Evolutionary conservation across 2,113 vertebrate species (phyloP).

Genomic region (Syngnathus typhle): DNA sequence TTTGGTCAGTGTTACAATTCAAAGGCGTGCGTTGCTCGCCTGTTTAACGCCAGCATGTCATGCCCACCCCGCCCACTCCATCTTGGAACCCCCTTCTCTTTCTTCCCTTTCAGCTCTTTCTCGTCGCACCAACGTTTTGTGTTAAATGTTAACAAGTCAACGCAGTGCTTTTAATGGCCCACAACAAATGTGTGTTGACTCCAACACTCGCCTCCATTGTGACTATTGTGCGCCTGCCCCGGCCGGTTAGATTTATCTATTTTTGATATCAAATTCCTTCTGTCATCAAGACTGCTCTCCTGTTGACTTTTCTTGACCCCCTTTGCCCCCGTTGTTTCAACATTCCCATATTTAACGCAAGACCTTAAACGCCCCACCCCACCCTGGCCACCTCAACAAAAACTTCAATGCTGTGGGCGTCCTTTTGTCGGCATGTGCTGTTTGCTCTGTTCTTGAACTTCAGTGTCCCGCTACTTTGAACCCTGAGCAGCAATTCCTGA

Average conservation of each 20-base stretch:
- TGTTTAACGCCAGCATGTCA: conserved; percentile 12
- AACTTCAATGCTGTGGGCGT: conserved; percentile 48
- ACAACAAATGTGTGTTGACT: conserved; percentile 84
- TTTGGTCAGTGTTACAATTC: neutral
- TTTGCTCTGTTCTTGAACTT: conserved; percentile 99
- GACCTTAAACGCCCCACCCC: conserved; percentile 55
- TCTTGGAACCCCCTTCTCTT: conserved; percentile 40
- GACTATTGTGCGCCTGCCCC: conserved; percentile 81
- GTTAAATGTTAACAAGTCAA: conserved; percentile 81
- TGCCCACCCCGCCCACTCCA: conserved; percentile 23
- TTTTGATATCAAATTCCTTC: conserved; percentile 98
- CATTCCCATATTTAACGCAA: conserved; percentile 91
- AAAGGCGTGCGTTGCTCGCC: conserved; percentile 2
- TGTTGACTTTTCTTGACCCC: conserved; percentile 99
- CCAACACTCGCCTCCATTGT: conserved; percentile 80
- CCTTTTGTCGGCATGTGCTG: conserved; percentile 77
- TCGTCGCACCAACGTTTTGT: conserved; percentile 79
- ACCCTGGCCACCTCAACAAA: conserved; percentile 21
- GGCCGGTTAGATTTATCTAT: conserved; percentile 91
- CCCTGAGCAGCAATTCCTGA: conserved; percentile 56
- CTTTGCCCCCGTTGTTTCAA: conserved; percentile 75
- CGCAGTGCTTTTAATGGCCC: conserved; percentile 71
- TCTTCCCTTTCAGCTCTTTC: conserved; percentile 56
- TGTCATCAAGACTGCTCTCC: conserved; percentile 86
- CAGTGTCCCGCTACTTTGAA: conserved; percentile 82